Evolutionary conservation across 2,888 invertebrate species (phyloP).

Genomic region (Agrypnus murinus): DNA sequence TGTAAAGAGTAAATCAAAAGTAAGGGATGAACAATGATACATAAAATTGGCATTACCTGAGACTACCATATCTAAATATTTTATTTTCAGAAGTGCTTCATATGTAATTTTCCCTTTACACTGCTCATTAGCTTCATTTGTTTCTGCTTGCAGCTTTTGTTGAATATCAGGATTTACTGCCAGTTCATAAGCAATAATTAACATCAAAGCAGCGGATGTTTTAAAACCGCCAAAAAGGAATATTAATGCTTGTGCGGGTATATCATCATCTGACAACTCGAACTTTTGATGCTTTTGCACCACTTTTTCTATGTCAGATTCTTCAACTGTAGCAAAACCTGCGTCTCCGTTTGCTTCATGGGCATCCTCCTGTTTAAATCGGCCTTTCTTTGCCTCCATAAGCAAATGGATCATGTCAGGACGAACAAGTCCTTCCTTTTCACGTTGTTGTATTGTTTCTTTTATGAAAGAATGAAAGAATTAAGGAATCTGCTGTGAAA

Average conservation of each 20-base stretch:
- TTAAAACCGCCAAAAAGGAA: constrained; percentile 75
- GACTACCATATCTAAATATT: constrained; percentile 75
- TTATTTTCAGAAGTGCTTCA: constrained; percentile 67
- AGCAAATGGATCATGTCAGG: constrained; percentile 69
- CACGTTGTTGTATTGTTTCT: constrained; percentile 16
- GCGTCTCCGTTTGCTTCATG: neutral
- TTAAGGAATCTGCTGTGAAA: too few species aligned
- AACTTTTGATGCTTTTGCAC: neutral
- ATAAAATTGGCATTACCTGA: too few species aligned
- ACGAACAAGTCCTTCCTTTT: constrained; percentile 48
- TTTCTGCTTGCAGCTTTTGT: constrained; percentile 73
- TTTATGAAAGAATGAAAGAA: constrained; percentile 45
- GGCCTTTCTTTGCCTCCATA: constrained; percentile 63
- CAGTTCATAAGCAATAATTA: constrained; percentile 75
- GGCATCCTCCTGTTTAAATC: constrained; percentile 18
- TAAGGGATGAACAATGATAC: neutral
- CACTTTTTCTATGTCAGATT: neutral
- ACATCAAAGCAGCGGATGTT: constrained; percentile 70
- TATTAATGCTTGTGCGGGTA: constrained; percentile 75
- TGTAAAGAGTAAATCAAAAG: constrained; percentile 56
- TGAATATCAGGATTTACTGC: constrained; percentile 76
- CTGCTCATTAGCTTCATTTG: constrained; percentile 66
- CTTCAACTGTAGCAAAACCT: constrained; percentile 31
- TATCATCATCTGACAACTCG: constrained; percentile 68
- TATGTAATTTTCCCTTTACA: constrained; percentile 70